Evolutionary conservation across 2,888 invertebrate genomes (phyloP), one percentile per base, ranked within the genome.

Genomic region (Eumacrocentrus americanus): DNA sequence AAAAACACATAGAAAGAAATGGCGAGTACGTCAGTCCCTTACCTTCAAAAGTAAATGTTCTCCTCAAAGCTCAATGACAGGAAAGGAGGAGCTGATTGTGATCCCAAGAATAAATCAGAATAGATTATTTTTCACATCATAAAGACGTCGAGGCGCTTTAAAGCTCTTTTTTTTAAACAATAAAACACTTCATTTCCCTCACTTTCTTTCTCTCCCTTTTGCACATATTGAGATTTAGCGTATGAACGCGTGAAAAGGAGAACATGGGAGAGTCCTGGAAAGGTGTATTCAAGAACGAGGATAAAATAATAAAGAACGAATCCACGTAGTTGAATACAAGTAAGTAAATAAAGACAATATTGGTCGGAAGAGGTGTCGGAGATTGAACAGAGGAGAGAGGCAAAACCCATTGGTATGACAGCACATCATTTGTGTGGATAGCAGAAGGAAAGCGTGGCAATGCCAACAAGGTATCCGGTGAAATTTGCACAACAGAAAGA

Each of bases 21-120:
- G 80, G 78, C 79, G 79, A 79, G 74, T 80, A 80, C 79, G 76
- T 80, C 80, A 77, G 75, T 79, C 79, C 79, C 81, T 81, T 81
- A 81, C 81, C 81, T 81, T 81, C 79, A 81, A 81, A 80, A 81
- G 80, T 81, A 81, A 81, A 78, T 78, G 80, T 80, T 80, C 81
- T 81, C 81, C 80, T 79, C 81, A 81, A 81, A 80, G 81, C 76
- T 81, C 79, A 81, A 80, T 77, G 79, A 77, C 81, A 81, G 79
- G 81, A 81, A 81, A 81, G 81, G 77, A 81, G 79, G 78, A 81
- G 77, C 81, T 81, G 79, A 79, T 80, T 76, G 79, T 76, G 79
- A 81, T 79, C 81, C 81, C 79, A 81, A 60, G 79, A 81, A 81
- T 80, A 81, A 81, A 81, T 77, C 80, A 81, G 79, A 80, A 80